phyloP scores from a whole-genome alignment of 2,888 invertebrate genomes.

The Heliconius cydno region DNA sequence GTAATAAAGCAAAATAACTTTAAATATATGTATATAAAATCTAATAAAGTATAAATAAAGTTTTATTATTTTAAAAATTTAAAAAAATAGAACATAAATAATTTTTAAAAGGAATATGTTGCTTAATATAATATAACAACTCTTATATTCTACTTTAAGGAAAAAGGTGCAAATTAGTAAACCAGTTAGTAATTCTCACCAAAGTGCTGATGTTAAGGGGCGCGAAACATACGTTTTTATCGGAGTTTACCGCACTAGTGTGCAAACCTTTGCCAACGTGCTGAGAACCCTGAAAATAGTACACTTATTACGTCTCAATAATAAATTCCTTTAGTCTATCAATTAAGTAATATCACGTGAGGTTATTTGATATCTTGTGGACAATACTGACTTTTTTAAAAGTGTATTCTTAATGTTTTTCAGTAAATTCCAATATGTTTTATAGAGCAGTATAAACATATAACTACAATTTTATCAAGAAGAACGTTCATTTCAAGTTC shows the following conservation, averaged over 20 bases:
- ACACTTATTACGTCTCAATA: slow-evolving; percentile 7
- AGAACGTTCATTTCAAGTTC: slow-evolving; percentile 7
- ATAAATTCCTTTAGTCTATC: slow-evolving; percentile 25
- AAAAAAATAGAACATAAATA: neutral
- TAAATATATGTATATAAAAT: neutral
- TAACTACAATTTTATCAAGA: neutral
- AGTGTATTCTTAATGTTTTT: neutral
- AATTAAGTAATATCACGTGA: slow-evolving; percentile 52
- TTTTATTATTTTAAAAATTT: slow-evolving; percentile 27
- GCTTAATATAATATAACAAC: slow-evolving; percentile 3
- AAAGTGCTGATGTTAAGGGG: slow-evolving; percentile 67
- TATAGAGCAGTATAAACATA: neutral
- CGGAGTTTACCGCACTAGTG: slow-evolving; percentile 71
- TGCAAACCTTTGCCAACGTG: slow-evolving; percentile 72
- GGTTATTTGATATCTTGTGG: slow-evolving; percentile 45
- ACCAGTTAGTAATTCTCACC: slow-evolving; percentile 79
- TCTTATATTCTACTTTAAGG: slow-evolving; percentile 52
- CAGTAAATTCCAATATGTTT: neutral
- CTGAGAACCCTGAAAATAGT: slow-evolving; percentile 69
- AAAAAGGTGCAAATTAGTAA: slow-evolving; percentile 61
- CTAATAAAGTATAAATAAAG: slow-evolving; percentile 15
- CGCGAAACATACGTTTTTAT: slow-evolving; percentile 76
- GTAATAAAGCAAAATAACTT: neutral
- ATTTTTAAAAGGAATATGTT: neutral
- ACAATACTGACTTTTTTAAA: neutral